Conservation (phyloP, 2,797 vertebrate genomes). For the Rhinophrynus dorsalis region DNA sequence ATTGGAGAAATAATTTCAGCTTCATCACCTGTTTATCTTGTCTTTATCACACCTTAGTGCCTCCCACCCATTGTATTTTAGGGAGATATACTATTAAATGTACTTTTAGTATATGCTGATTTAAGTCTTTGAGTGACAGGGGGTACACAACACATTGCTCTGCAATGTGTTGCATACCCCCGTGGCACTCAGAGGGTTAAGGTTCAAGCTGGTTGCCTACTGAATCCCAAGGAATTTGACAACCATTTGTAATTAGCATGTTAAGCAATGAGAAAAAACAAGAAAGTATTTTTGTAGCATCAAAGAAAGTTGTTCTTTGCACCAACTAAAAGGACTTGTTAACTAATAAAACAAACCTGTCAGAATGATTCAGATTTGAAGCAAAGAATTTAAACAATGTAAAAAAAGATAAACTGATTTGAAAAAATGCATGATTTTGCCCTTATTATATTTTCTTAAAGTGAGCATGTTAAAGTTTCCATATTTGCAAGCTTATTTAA, state of each 20-base stretch:
- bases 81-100: neutral
- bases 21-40: too few species aligned
- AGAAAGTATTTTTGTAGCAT: slow-evolving; percentile 8
- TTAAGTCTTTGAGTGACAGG: too few species aligned
- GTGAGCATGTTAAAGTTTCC: too few species aligned
- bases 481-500: too few species aligned
- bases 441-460: too few species aligned
- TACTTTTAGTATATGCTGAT: too few species aligned
- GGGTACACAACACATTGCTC: too few species aligned
- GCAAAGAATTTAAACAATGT: slow-evolving; percentile 3
- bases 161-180: too few species aligned
- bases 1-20: too few species aligned
- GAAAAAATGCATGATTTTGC: neutral
- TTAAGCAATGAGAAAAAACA: slow-evolving; percentile 9
- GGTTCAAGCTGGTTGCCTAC: slow-evolving; percentile 10
- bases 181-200: too few species aligned
- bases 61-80: neutral
- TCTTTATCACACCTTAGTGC: too few species aligned
- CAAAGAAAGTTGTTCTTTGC: slow-evolving; percentile 34
- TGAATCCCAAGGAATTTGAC: slow-evolving; percentile 9
- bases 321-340: slow-evolving; percentile 12
- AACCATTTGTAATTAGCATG: slow-evolving; percentile 36
- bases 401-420: neutral
- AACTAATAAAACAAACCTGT: slow-evolving; percentile 13
- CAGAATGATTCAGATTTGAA: slow-evolving; percentile 21